Percentiles rank a stretch among this genome's conserved stretches.
Evolutionary conservation across 30 jellyfish, hydroid and myxozoan species (phyloP).

Genomic region (Phacellophora camtschatica): DNA sequence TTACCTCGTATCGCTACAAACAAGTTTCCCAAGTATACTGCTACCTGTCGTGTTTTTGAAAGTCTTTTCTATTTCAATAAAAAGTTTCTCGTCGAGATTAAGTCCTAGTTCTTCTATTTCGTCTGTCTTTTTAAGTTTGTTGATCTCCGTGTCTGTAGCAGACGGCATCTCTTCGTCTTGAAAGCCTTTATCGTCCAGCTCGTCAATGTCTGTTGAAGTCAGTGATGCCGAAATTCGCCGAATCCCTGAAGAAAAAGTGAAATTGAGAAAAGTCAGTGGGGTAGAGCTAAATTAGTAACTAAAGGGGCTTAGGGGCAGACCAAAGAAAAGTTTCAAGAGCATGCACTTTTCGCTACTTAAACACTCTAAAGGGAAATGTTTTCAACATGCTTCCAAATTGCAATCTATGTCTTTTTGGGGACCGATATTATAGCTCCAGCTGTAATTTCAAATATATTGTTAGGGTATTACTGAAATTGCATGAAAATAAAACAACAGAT

Average conservation of each 20-base stretch:
- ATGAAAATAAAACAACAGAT: no score
- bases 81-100: slow-evolving; percentile 2
- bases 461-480: no score
- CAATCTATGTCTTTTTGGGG: no score
- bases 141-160: not conserved
- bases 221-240: not conserved
- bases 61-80: slow-evolving; percentile 10
- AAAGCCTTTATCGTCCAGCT: slow-evolving; percentile 17
- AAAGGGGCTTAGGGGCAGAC: no score
- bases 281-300: no score
- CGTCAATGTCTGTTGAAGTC: not conserved
- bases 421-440: no score
- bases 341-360: no score
- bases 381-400: no score
- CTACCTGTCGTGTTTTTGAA: slow-evolving; percentile 19
- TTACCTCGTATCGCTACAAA: not conserved
- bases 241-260: not conserved
- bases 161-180: slow-evolving; percentile 22
- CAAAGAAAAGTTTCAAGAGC: no score
- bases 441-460: no score
- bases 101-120: not conserved
- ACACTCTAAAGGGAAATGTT: no score
- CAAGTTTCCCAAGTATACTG: slow-evolving; percentile 21
- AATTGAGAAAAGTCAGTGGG: no score
- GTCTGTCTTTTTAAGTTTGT: not conserved